Conservation (phyloP, 2,113 vertebrate species). For the Sylvicapra grimmia region DNA sequence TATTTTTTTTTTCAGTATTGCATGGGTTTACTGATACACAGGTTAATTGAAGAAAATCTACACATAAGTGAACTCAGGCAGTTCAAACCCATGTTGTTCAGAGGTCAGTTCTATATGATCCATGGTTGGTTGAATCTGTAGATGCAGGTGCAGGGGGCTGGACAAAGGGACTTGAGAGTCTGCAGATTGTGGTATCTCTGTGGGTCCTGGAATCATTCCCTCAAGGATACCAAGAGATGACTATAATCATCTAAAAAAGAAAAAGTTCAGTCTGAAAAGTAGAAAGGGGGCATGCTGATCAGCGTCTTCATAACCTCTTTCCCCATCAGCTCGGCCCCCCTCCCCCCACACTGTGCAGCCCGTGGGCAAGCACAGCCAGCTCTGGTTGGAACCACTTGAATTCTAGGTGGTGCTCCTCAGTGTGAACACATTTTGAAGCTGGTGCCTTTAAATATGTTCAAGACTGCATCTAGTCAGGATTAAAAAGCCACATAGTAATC, state of each 20-base stretch:
- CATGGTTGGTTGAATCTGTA: neutral
- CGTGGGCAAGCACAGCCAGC: neutral
- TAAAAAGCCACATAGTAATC: neutral
- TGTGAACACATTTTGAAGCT: neutral
- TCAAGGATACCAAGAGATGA: neutral
- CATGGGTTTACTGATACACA: neutral
- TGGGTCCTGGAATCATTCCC: neutral
- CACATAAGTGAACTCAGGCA: neutral
- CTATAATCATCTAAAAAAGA: neutral
- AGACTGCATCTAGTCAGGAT: neutral
- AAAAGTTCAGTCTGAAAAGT: neutral
- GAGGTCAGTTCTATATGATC: neutral
- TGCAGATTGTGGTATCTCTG: neutral
- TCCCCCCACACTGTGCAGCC: rapidly evolving
- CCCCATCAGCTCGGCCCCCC: rapidly evolving
- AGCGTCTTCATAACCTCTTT: neutral
- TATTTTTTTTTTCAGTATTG: neutral
- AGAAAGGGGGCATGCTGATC: neutral
- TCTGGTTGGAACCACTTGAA: neutral
- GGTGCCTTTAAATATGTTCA: neutral
- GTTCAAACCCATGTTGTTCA: neutral
- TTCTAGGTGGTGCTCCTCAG: neutral
- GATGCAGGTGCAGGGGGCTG: rapidly evolving
- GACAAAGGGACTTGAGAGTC: neutral
- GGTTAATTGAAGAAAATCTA: neutral